Evolutionary conservation across 1,140 invertebrate species (phyloP).

Genomic region (Hermetia illucens): DNA sequence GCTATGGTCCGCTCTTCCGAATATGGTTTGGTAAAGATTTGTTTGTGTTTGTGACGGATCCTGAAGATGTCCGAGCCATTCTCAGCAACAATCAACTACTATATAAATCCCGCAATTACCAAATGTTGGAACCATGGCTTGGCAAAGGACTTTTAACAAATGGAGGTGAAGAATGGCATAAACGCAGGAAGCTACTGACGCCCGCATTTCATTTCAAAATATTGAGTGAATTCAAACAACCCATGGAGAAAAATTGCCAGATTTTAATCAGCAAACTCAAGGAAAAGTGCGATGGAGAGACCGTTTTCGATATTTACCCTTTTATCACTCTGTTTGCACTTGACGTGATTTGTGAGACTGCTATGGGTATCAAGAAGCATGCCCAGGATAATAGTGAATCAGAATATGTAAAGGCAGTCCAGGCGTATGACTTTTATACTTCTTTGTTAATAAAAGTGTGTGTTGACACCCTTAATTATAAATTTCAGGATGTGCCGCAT

Average conservation of each 20-base stretch:
- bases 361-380: constrained; percentile 61
- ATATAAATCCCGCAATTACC: constrained; percentile 33
- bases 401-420: constrained; percentile 44
- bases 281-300: constrained; percentile 17
- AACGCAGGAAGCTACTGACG: constrained; percentile 67
- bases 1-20: constrained; percentile 20
- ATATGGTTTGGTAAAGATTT: constrained; percentile 28
- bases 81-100: constrained; percentile 43
- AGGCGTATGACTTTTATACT: constrained; percentile 12
- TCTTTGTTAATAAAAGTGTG: no score
- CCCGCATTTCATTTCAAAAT: constrained; percentile 86
- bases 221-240: constrained; percentile 56
- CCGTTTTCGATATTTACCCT: constrained; percentile 46
- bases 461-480: no score
- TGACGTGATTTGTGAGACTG: constrained; percentile 68
- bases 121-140: constrained; percentile 49
- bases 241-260: constrained; percentile 38
- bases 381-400: constrained; percentile 39
- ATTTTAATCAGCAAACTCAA: constrained; percentile 22
- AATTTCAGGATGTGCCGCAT: constrained; percentile 28
- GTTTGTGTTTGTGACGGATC: constrained; percentile 20
- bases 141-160: constrained; percentile 49
- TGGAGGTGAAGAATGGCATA: constrained; percentile 60
- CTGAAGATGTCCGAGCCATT: constrained; percentile 30
- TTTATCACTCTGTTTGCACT: constrained; percentile 57